Evolutionary conservation across 2,797 vertebrate genomes (phyloP).

Genomic region (Morus bassanus): DNA sequence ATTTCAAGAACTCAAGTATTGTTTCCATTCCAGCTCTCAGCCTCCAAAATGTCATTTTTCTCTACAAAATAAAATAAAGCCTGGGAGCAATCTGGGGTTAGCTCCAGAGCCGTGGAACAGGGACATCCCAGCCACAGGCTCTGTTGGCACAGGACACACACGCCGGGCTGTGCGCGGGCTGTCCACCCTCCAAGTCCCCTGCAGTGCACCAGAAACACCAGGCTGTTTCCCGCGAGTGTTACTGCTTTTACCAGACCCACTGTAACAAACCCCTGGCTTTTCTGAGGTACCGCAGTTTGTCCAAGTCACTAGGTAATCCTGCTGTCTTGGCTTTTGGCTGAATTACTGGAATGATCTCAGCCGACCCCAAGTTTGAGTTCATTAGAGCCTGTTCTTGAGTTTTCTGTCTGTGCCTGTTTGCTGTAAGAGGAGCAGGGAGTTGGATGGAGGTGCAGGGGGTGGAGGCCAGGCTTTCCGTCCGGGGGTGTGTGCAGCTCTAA

Average conservation of each 20-base stretch:
- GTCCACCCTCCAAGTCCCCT: fast-evolving
- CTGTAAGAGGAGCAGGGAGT: background rate
- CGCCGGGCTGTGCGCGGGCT: background rate
- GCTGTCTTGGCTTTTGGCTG: background rate
- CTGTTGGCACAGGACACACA: background rate
- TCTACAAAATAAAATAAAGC: background rate
- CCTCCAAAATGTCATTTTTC: background rate
- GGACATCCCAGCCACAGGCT: background rate
- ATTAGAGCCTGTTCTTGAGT: background rate
- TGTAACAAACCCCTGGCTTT: background rate
- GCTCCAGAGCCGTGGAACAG: background rate
- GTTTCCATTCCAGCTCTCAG: background rate
- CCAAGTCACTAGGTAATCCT: background rate
- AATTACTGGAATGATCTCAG: background rate
- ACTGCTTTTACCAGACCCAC: background rate
- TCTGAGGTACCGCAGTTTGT: background rate
- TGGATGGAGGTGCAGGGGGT: background rate
- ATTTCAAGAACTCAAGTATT: background rate
- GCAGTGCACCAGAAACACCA: background rate
- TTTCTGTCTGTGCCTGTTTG: background rate
- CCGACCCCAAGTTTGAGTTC: background rate
- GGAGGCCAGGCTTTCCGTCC: fast-evolving
- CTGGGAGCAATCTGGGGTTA: background rate
- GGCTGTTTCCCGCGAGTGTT: fast-evolving
- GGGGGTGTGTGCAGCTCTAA: background rate